Conservation (phyloP, 2,113 vertebrate genomes). For the Glareola pratincola region DNA sequence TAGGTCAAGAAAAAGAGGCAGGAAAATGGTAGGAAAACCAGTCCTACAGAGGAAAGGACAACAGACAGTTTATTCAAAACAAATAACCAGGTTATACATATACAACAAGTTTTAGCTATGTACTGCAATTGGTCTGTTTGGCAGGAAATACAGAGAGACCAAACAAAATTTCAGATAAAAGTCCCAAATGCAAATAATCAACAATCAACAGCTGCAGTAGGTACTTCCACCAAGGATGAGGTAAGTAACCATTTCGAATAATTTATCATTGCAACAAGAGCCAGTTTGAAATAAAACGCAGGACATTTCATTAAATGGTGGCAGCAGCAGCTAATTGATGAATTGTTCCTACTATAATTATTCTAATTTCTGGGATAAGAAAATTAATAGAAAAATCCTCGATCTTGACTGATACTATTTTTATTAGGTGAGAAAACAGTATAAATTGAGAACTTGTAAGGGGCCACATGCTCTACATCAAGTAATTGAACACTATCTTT, state of each 20-base stretch:
- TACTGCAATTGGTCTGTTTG: not conserved
- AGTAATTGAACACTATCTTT: not conserved
- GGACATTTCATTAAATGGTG: not conserved
- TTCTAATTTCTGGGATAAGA: not conserved
- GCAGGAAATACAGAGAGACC: not conserved
- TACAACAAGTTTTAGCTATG: not conserved
- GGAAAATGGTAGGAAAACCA: not conserved
- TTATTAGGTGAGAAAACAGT: not conserved
- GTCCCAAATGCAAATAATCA: not conserved
- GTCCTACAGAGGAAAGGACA: not conserved
- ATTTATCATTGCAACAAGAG: not conserved
- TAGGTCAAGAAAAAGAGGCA: not conserved
- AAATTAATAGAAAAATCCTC: not conserved
- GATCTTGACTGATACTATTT: not conserved
- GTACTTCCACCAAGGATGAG: not conserved
- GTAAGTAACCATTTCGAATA: not conserved
- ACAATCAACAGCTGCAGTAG: not conserved
- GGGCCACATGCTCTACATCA: too few species aligned
- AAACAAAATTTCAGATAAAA: not conserved
- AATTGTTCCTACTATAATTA: not conserved
- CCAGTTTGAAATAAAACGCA: not conserved
- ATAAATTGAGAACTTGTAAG: not conserved
- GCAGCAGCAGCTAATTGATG: not conserved
- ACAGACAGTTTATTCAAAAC: not conserved
- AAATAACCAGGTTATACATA: not conserved